Conservation (phyloP, 2,797 vertebrate genomes). For the Coilia nasus region DNA sequence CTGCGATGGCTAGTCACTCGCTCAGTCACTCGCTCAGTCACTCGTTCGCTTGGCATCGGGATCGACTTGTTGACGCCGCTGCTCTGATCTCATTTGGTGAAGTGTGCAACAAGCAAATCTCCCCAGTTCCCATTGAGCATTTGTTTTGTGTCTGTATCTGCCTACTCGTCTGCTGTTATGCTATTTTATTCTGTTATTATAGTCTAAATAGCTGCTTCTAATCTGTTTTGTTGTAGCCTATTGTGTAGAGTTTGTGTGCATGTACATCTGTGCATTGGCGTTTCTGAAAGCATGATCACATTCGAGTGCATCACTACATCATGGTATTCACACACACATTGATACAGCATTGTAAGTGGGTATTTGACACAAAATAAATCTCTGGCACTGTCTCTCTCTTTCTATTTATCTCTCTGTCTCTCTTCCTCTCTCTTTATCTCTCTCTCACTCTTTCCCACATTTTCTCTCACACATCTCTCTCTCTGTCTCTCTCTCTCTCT, state of each 20-base stretch:
- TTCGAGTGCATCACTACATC: not conserved
- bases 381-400: not conserved
- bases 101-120: not conserved
- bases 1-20: not conserved
- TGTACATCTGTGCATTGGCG: not conserved
- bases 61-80: not conserved
- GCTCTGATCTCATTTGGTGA: not conserved
- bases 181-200: not conserved
- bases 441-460: not conserved
- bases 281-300: not conserved
- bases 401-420: not conserved
- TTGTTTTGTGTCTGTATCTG: not conserved
- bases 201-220: not conserved
- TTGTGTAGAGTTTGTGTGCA: not conserved
- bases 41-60: not conserved
- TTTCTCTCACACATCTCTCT: constrained; percentile 12
- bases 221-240: not conserved
- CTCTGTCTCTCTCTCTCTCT: not conserved
- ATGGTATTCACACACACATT: not conserved
- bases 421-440: not conserved
- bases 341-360: not conserved
- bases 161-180: not conserved
- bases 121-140: not conserved
- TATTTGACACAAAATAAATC: not conserved
- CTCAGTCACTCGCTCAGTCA: not conserved